Evolutionary conservation across 2,797 vertebrate genomes (phyloP).

Genomic region (Octomys mimax): DNA sequence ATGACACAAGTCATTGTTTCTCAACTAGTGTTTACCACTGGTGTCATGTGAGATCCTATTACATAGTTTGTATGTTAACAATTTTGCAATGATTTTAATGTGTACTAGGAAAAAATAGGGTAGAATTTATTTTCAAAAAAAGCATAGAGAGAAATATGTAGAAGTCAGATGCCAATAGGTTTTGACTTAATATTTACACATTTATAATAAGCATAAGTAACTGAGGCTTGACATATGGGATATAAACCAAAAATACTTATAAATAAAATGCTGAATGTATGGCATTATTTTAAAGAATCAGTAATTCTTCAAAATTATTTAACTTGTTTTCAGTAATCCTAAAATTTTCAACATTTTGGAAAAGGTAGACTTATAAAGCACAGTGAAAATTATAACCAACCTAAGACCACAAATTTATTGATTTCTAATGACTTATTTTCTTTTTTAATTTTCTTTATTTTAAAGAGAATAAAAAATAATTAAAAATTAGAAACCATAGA

Average conservation of each 20-base stretch:
- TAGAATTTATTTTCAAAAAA: conserved; percentile 31
- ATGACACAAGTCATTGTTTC: neutral
- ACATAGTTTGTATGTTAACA: neutral
- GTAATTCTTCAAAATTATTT: neutral
- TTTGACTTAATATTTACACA: neutral
- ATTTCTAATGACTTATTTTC: conserved; percentile 50
- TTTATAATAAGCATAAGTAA: neutral
- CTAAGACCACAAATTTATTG: conserved; percentile 5
- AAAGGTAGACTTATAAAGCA: conserved; percentile 11
- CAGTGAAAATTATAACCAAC: neutral
- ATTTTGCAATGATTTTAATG: neutral
- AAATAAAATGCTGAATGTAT: conserved; percentile 20
- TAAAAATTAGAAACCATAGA: too few species aligned
- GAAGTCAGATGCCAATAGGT: conserved; percentile 29
- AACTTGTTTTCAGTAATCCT: conserved; percentile 14
- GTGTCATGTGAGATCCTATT: neutral
- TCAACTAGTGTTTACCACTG: neutral
- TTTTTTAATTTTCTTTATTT: too few species aligned
- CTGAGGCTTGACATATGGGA: neutral
- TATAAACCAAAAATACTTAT: neutral
- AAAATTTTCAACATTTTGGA: conserved; percentile 26
- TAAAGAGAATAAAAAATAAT: too few species aligned
- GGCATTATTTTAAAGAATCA: neutral
- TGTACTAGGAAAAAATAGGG: neutral
- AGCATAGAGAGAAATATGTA: neutral